These are phyloP conservation scores for Merops nubicus DNA, from an alignment of 2,113 vertebrate species.

Conservation along the genomic window DNA sequence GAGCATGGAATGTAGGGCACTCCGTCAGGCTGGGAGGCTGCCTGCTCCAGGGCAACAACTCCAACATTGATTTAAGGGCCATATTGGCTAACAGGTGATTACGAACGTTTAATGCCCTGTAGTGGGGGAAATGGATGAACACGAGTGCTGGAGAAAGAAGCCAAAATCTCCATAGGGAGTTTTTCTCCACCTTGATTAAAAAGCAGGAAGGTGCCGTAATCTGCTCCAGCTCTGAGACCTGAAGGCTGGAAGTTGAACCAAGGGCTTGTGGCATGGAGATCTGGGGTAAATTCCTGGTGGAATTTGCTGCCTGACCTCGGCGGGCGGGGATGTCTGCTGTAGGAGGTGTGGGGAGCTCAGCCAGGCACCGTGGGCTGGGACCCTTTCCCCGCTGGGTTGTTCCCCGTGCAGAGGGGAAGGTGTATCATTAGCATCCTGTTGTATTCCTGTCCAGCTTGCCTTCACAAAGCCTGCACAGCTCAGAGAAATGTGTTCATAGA, in stretches of 20 bases:
- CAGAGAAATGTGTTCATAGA: background rate
- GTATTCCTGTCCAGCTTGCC: background rate
- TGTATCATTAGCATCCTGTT: background rate
- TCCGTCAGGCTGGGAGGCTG: background rate
- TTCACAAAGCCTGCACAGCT: background rate
- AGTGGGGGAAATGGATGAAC: background rate
- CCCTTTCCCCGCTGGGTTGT: too few species aligned
- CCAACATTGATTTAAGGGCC: background rate
- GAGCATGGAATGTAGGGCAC: background rate
- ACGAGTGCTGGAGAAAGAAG: background rate
- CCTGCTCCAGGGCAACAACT: background rate
- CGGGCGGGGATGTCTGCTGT: background rate
- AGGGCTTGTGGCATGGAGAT: background rate
- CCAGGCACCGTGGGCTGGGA: background rate
- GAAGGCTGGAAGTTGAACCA: background rate
- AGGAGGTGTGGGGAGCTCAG: background rate
- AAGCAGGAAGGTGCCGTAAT: background rate
- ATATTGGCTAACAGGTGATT: background rate
- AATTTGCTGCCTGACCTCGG: too few species aligned
- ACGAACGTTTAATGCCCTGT: background rate
- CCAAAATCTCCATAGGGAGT: background rate
- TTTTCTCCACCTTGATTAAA: background rate
- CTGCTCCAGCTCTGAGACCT: background rate
- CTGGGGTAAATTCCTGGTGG: background rate
- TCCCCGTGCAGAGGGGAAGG: background rate